Conservation (phyloP, 2,888 invertebrate species). For the Hesperia comma region DNA sequence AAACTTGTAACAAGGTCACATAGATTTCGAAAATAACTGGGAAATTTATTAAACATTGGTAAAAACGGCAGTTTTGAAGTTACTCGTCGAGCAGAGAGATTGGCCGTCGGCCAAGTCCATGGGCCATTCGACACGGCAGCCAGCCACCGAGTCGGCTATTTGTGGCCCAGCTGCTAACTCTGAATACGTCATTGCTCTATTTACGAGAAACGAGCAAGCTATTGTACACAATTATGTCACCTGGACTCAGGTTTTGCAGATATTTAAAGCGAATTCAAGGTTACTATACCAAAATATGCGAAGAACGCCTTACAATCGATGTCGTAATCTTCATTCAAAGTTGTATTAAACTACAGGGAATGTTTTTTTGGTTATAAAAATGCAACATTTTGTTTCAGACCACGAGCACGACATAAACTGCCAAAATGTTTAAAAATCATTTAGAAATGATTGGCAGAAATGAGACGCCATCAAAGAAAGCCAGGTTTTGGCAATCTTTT, state of each 20-base stretch:
- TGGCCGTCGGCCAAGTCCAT: slow-evolving; percentile 72
- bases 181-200: slow-evolving; percentile 78
- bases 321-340: slow-evolving; percentile 3
- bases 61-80: slow-evolving; percentile 77
- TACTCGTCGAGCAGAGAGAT: slow-evolving; percentile 62
- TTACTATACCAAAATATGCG: slow-evolving; percentile 44
- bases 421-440: slow-evolving; percentile 95
- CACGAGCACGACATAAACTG: slow-evolving; percentile 89
- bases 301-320: neutral
- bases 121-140: slow-evolving; percentile 71
- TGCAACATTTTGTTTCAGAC: slow-evolving; percentile 81
- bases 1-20: slow-evolving; percentile 74
- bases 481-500: slow-evolving; percentile 97
- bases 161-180: slow-evolving; percentile 70
- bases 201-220: slow-evolving; percentile 68
- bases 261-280: slow-evolving; percentile 56
- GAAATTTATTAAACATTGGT: slow-evolving; percentile 74
- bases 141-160: slow-evolving; percentile 74
- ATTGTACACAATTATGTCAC: slow-evolving; percentile 78
- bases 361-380: neutral
- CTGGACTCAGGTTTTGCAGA: slow-evolving; percentile 59
- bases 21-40: slow-evolving; percentile 74
- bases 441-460: slow-evolving; percentile 97
- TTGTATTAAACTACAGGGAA: no score
- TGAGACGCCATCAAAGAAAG: slow-evolving; percentile 95